Evolutionary conservation across 1,140 invertebrate species (phyloP).

Genomic region (Drosophila repleta): DNA sequence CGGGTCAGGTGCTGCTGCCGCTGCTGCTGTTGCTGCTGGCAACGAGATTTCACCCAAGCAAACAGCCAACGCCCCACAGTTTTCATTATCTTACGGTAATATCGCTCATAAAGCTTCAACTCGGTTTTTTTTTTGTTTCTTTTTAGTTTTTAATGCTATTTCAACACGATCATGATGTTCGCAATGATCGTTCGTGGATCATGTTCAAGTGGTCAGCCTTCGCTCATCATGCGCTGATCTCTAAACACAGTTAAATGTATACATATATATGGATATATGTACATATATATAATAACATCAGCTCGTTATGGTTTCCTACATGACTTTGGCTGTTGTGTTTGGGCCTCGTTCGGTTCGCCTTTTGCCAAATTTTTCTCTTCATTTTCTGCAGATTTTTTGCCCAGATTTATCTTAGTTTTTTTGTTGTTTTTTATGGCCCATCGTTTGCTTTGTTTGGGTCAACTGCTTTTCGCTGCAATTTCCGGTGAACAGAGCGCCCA

Average conservation of each 20-base stretch:
- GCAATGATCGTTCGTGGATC: slow-evolving; percentile 16
- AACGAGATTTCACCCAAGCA: slow-evolving; percentile 65
- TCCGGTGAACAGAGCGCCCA: slow-evolving; percentile 27
- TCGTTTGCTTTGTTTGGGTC: slow-evolving; percentile 20
- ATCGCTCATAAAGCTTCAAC: slow-evolving; percentile 65
- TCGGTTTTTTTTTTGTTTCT: too few species aligned
- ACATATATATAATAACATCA: slow-evolving; percentile 43
- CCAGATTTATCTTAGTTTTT: slow-evolving; percentile 46
- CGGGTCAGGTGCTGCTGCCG: slow-evolving; percentile 70
- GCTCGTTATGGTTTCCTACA: slow-evolving; percentile 73
- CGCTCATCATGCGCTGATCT: slow-evolving; percentile 50
- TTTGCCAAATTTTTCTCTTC: slow-evolving; percentile 26
- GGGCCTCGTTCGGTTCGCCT: slow-evolving; percentile 18
- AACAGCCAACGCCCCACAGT: slow-evolving; percentile 45
- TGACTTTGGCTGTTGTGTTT: slow-evolving; percentile 8
- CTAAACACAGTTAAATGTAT: slow-evolving; percentile 17
- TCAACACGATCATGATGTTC: slow-evolving; percentile 27
- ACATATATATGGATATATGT: not conserved
- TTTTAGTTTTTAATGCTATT: slow-evolving; percentile 32
- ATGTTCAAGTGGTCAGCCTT: slow-evolving; percentile 54
- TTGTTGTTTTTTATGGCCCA: slow-evolving; percentile 1
- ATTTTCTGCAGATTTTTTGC: slow-evolving; percentile 45
- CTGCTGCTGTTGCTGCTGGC: slow-evolving; percentile 18
- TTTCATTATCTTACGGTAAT: slow-evolving; percentile 78
- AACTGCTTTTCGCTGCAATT: slow-evolving; percentile 36